Evolutionary conservation across 2,797 vertebrate genomes (phyloP).

Genomic region (Valencia hispanica): DNA sequence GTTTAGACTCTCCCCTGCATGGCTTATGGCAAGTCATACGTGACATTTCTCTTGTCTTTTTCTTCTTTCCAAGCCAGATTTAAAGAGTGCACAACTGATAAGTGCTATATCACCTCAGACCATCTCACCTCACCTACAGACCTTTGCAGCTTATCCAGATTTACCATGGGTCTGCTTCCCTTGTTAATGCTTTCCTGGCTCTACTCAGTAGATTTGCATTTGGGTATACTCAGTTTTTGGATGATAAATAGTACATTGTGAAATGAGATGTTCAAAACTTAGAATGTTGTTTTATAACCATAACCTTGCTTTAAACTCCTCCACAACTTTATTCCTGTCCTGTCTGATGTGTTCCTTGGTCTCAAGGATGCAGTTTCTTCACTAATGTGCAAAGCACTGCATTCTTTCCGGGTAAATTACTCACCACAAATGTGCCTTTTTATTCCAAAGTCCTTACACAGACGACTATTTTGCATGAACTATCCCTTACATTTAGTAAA

Average conservation of each 20-base stretch:
- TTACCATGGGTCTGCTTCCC: background rate
- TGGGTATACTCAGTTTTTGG: background rate
- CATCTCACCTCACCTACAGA: background rate
- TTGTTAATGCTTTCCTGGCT: background rate
- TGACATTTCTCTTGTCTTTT: background rate
- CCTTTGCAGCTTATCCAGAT: constrained; percentile 3
- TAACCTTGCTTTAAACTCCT: background rate
- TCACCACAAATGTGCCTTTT: background rate
- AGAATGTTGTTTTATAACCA: background rate
- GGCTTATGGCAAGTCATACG: background rate
- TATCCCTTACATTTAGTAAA: background rate
- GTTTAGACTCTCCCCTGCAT: background rate
- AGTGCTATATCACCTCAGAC: background rate
- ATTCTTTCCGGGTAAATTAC: background rate
- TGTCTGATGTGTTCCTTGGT: background rate
- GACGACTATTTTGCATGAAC: constrained; percentile 9
- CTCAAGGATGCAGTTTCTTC: background rate
- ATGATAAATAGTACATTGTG: background rate
- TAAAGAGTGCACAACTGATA: background rate
- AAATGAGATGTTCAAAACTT: background rate
- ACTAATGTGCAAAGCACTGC: background rate
- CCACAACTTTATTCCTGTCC: background rate
- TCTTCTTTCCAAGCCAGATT: background rate
- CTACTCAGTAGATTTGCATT: background rate
- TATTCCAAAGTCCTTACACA: constrained; percentile 5